These are phyloP conservation scores for Eulimnadia texana DNA, from an alignment of 1,140 invertebrate species.

Conservation along the genomic window DNA sequence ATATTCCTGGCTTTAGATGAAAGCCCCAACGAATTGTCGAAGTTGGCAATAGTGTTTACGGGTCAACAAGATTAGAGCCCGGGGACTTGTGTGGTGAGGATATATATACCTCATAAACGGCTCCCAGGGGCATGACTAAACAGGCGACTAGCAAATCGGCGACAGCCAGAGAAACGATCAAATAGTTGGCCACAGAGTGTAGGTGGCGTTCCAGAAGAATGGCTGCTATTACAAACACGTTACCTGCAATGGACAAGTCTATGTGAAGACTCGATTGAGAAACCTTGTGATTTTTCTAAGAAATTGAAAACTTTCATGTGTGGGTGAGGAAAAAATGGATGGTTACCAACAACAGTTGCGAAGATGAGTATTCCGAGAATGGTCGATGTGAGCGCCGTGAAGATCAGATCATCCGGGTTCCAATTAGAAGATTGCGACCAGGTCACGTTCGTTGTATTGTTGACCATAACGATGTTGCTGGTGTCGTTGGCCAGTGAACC, in stretches of 20 bases:
- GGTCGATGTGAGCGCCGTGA: conserved; percentile 15
- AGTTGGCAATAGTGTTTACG: too few relatives aligned
- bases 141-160: conserved; percentile 73
- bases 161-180: conserved; percentile 70
- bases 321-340: too few relatives aligned
- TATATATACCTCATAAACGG: conserved; percentile 40
- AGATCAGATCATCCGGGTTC: conserved; percentile 13
- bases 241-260: conserved; percentile 46
- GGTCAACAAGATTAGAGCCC: too few relatives aligned
- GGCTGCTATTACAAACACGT: conserved; percentile 88
- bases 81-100: too few relatives aligned
- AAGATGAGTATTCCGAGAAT: conserved; percentile 60
- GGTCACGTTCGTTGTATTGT: not conserved
- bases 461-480: not conserved
- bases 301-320: too few relatives aligned
- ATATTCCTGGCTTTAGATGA: too few relatives aligned
- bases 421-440: not conserved
- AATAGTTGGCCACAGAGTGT: conserved; percentile 70
- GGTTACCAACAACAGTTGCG: conserved; percentile 59
- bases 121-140: conserved; percentile 68
- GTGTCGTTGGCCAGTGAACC: not conserved
- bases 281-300: too few relatives aligned
- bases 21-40: too few relatives aligned
- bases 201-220: conserved; percentile 77
- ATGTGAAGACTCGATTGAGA: too few relatives aligned